A percentile compares a stretch with the other conserved stretches of the same genome.
Evolutionary conservation across 2,888 invertebrate genomes (phyloP).

Genomic region (Trissoscelio sp.): DNA sequence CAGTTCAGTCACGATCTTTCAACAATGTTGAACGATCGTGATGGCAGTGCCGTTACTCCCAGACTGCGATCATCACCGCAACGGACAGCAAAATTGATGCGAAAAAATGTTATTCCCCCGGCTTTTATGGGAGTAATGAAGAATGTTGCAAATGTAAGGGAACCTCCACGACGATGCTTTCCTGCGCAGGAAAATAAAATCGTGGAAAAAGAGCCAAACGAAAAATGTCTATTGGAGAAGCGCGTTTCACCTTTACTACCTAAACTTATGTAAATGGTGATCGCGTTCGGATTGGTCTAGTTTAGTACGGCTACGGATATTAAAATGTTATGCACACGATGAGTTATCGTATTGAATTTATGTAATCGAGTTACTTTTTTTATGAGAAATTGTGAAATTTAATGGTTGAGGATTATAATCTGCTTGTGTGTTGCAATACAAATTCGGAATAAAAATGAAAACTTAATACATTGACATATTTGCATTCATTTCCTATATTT

Average conservation of each 20-base stretch:
- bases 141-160: conserved; percentile 57
- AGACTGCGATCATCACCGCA: conserved; percentile 55
- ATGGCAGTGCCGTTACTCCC: conserved; percentile 58
- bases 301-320: conserved; percentile 1
- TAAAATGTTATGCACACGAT: conserved; percentile 16
- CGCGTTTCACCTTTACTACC: conserved; percentile 17
- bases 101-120: conserved; percentile 54
- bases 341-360: conserved; percentile 15
- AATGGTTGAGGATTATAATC: no score
- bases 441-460: no score
- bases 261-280: conserved; percentile 20
- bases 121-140: conserved; percentile 59
- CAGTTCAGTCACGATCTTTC: conserved; percentile 65
- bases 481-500: no score
- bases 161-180: conserved; percentile 52
- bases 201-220: conserved; percentile 14
- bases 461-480: no score
- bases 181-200: conserved; percentile 46
- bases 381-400: conserved; percentile 24
- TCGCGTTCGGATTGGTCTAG: not conserved
- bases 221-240: conserved; percentile 23
- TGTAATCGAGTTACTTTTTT: conserved; percentile 28
- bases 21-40: conserved; percentile 65
- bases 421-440: no score
- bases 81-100: conserved; percentile 62